These are phyloP conservation scores for Caloenas nicobarica DNA, from an alignment of 2,113 vertebrate species.

Conservation along the genomic window DNA sequence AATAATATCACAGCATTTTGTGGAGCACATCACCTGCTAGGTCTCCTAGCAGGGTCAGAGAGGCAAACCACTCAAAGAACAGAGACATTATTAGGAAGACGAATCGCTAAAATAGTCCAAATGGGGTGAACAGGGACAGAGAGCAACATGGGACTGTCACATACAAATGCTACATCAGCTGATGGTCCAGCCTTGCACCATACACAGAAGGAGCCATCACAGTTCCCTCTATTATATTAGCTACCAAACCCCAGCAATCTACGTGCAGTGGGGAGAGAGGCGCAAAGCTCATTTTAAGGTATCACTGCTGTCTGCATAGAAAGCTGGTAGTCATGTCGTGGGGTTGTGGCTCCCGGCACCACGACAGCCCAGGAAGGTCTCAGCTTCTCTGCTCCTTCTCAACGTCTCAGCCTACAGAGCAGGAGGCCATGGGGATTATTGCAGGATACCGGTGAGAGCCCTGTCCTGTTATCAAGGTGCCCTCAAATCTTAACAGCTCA, in stretches of 20 bases:
- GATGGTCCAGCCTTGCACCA: background rate
- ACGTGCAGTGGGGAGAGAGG: background rate
- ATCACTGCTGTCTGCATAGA: background rate
- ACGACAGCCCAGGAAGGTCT: background rate
- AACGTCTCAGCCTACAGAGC: background rate
- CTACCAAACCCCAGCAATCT: background rate
- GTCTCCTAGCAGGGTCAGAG: background rate
- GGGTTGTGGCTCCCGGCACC: rapidly evolving
- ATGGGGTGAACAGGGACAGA: background rate
- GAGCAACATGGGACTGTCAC: background rate
- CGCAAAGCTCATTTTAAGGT: background rate
- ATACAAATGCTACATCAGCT: background rate
- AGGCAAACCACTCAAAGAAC: background rate
- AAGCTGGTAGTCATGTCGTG: rapidly evolving
- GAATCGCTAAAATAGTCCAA: background rate
- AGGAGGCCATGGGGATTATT: background rate
- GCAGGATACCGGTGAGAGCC: background rate
- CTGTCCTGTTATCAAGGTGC: background rate
- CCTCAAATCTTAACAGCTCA: background rate
- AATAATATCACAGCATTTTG: background rate
- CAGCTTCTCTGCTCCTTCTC: background rate
- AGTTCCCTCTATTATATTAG: background rate
- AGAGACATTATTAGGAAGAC: background rate
- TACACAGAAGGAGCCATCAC: background rate
- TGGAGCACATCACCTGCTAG: background rate